These are phyloP conservation scores for Hycleus cichorii DNA, from an alignment of 1,140 invertebrate genomes.

Conservation along the genomic window DNA sequence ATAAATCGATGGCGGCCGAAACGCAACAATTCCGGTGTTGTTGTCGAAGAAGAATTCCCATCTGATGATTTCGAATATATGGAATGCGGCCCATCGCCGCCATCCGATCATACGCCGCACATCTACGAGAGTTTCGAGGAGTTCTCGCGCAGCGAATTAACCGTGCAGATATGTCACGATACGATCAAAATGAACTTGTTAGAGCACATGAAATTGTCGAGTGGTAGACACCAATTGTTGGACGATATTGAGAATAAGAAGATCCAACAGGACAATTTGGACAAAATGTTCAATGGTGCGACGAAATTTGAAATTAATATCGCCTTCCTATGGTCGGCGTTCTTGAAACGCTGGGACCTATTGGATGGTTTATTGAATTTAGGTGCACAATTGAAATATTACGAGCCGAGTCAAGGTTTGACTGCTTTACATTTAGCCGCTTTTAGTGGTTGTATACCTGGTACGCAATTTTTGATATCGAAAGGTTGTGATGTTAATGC, in stretches of 20 bases:
- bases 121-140: slow-evolving; percentile 69
- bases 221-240: slow-evolving; percentile 56
- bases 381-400: slow-evolving; percentile 61
- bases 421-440: slow-evolving; percentile 66
- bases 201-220: slow-evolving; percentile 60
- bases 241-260: slow-evolving; percentile 62
- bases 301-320: slow-evolving; percentile 59
- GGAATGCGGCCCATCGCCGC: slow-evolving; percentile 63
- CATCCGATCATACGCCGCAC: slow-evolving; percentile 63
- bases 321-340: slow-evolving; percentile 61
- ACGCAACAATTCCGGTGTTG: background rate
- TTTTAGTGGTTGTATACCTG: slow-evolving; percentile 66
- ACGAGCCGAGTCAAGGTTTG: slow-evolving; percentile 58
- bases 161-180: slow-evolving; percentile 64
- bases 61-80: slow-evolving; percentile 62
- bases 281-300: slow-evolving; percentile 45
- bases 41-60: slow-evolving; percentile 54
- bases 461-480: slow-evolving; percentile 58
- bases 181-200: slow-evolving; percentile 61
- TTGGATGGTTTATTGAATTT: slow-evolving; percentile 51
- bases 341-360: slow-evolving; percentile 57
- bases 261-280: slow-evolving; percentile 49
- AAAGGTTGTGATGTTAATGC: slow-evolving; percentile 61
- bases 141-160: slow-evolving; percentile 54
- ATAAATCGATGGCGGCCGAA: slow-evolving; percentile 26